These are phyloP conservation scores for Coenonympha arcania DNA, from an alignment of 2,888 invertebrate species.

Conservation along the genomic window DNA sequence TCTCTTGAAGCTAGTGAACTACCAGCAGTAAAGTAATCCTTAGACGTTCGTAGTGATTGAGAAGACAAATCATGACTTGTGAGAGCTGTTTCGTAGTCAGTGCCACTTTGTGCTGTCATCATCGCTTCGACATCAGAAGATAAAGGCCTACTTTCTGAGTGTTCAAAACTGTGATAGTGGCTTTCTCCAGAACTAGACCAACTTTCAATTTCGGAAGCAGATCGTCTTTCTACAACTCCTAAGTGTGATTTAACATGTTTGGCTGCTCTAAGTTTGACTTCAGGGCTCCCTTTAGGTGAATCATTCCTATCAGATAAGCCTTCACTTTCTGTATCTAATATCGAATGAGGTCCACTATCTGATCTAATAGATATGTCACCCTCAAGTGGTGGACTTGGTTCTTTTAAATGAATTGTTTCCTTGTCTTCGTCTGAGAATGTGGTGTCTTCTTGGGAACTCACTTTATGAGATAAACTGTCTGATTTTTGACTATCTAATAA, in stretches of 20 bases:
- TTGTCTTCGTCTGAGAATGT: conserved; percentile 74
- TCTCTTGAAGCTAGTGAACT: conserved; percentile 91
- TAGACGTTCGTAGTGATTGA: conserved; percentile 81
- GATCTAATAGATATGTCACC: conserved; percentile 60
- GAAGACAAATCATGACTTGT: conserved; percentile 86
- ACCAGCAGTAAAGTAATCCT: conserved; percentile 89
- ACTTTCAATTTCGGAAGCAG: conserved; percentile 84
- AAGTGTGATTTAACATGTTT: conserved; percentile 68
- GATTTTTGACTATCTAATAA: conserved; percentile 53
- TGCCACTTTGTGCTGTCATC: conserved; percentile 81
- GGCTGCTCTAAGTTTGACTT: conserved; percentile 60
- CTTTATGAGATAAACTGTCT: conserved; percentile 57
- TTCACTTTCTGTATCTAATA: conserved; percentile 69
- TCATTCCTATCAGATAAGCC: conserved; percentile 60
- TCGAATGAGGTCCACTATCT: conserved; percentile 70
- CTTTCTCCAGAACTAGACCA: conserved; percentile 92
- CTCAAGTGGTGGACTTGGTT: conserved; percentile 61
- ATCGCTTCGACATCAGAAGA: conserved; percentile 92
- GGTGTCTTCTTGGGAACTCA: conserved; percentile 60
- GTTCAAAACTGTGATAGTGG: conserved; percentile 90
- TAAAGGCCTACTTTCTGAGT: conserved; percentile 84
- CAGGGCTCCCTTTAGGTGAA: conserved; percentile 65
- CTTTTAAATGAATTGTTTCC: conserved; percentile 60
- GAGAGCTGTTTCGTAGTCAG: conserved; percentile 89
- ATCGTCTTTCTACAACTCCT: conserved; percentile 77